Percentiles rank a stretch among this genome's conserved stretches.
These are phyloP conservation scores for Amazona vittata DNA, from an alignment of 2,113 vertebrate species.

Conservation along the genomic window DNA sequence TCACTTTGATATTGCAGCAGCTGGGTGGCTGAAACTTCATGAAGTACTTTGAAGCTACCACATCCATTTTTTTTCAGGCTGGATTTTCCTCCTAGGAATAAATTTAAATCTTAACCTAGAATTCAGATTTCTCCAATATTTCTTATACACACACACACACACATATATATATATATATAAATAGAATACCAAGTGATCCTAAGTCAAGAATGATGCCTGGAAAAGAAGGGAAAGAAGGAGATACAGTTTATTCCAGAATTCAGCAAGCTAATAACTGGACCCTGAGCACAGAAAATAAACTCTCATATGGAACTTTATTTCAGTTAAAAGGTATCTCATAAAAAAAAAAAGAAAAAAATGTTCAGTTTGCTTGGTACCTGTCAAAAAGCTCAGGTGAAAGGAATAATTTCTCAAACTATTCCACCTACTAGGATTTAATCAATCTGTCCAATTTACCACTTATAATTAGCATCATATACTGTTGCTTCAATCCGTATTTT, in stretches of 20 bases:
- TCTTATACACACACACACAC: not conserved
- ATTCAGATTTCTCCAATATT: not conserved
- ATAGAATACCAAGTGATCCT: not conserved
- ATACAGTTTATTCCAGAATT: not conserved
- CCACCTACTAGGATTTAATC: conserved; percentile 53
- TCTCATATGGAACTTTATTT: not conserved
- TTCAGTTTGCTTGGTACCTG: conserved; percentile 49
- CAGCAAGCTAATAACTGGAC: not conserved
- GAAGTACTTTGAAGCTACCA: not conserved
- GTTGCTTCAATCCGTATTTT: conserved; percentile 53
- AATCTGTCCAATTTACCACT: conserved; percentile 67
- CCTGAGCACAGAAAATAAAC: not conserved
- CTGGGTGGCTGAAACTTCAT: not conserved
- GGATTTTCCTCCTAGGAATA: not conserved
- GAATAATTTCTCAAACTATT: conserved; percentile 41
- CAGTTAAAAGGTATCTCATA: conserved; percentile 36
- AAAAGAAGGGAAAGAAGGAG: not conserved
- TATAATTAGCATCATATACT: conserved; percentile 62
- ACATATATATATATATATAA: not conserved
- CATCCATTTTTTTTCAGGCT: not conserved
- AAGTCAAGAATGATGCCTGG: not conserved
- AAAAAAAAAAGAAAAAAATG: conserved; percentile 39
- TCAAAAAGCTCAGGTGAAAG: conserved; percentile 59
- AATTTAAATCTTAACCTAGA: not conserved
- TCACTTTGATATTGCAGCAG: not conserved